These are phyloP conservation scores for Tribolium freemani DNA, from an alignment of 2,888 invertebrate species.

Conservation along the genomic window DNA sequence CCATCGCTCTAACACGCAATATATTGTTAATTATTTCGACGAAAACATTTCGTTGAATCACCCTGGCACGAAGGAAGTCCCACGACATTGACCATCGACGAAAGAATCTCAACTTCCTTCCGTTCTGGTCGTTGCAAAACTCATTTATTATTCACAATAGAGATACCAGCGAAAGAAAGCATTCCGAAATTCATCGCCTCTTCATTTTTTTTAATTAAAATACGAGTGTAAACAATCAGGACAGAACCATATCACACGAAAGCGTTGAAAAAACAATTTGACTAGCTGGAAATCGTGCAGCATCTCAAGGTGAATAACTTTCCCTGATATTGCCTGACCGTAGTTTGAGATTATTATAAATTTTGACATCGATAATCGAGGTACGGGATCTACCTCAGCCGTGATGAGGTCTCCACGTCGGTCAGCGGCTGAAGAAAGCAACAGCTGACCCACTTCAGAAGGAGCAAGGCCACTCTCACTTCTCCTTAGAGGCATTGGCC, in stretches of 20 bases:
- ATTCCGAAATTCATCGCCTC: not conserved
- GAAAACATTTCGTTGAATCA: constrained; percentile 15
- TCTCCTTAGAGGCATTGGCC: constrained; percentile 47
- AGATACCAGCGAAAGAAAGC: constrained; percentile 2
- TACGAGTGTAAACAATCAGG: not conserved
- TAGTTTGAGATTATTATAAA: constrained; percentile 20
- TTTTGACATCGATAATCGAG: constrained; percentile 25
- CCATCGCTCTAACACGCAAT: constrained; percentile 7
- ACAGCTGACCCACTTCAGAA: constrained; percentile 60
- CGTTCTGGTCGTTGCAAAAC: not conserved
- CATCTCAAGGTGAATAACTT: constrained; percentile 23
- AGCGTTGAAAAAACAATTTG: not conserved
- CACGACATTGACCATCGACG: constrained; percentile 34
- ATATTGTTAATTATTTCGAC: not conserved
- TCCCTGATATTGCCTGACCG: constrained; percentile 13
- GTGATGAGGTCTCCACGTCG: constrained; percentile 41
- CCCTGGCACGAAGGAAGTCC: constrained; percentile 1
- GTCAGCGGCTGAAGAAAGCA: constrained; percentile 62
- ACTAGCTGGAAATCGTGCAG: not conserved
- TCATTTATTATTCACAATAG: not conserved
- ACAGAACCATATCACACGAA: constrained; percentile 5
- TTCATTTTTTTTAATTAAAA: constrained; percentile 2
- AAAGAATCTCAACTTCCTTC: constrained; percentile 5
- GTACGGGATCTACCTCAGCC: not conserved
- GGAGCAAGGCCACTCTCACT: constrained; percentile 66